A percentile compares a stretch with the other conserved stretches of the same genome.
Conservation (phyloP, 2,888 invertebrate species). For the Corbicula japonica region DNA sequence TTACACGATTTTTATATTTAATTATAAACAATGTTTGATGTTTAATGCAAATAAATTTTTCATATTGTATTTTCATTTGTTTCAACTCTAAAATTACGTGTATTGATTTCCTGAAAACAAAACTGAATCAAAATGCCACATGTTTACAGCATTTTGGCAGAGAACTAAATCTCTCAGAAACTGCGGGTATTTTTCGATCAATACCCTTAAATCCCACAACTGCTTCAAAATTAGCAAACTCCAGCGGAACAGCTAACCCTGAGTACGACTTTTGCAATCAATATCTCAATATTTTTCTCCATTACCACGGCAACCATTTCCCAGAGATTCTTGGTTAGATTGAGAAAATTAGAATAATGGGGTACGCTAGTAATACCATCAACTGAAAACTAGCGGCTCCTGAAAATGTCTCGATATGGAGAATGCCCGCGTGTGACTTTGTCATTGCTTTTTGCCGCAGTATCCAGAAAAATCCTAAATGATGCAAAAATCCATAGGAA, state of each 20-base stretch:
- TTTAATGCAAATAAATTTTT: no score
- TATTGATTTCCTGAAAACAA: no score
- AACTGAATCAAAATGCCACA: neutral
- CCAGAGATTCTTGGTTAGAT: slow-evolving; percentile 31
- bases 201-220: slow-evolving; percentile 61
- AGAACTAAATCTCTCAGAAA: neutral
- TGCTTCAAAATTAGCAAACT: slow-evolving; percentile 53
- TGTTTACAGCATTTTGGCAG: neutral
- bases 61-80: no score
- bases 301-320: slow-evolving; percentile 53
- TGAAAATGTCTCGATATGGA: slow-evolving; percentile 7
- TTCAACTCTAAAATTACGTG: no score
- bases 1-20: no score
- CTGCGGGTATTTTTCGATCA: slow-evolving; percentile 62
- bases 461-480: slow-evolving; percentile 21
- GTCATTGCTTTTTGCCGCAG: slow-evolving; percentile 2
- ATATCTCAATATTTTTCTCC: slow-evolving; percentile 50
- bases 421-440: slow-evolving; percentile 21
- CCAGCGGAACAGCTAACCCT: slow-evolving; percentile 44
- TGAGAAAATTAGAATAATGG: slow-evolving; percentile 52
- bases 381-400: no score
- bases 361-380: no score
- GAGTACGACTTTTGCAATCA: slow-evolving; percentile 47
- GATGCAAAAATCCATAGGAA: slow-evolving; percentile 33
- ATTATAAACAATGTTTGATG: no score